Conservation (phyloP, 2,113 vertebrate genomes). For the Pteropus alecto region DNA sequence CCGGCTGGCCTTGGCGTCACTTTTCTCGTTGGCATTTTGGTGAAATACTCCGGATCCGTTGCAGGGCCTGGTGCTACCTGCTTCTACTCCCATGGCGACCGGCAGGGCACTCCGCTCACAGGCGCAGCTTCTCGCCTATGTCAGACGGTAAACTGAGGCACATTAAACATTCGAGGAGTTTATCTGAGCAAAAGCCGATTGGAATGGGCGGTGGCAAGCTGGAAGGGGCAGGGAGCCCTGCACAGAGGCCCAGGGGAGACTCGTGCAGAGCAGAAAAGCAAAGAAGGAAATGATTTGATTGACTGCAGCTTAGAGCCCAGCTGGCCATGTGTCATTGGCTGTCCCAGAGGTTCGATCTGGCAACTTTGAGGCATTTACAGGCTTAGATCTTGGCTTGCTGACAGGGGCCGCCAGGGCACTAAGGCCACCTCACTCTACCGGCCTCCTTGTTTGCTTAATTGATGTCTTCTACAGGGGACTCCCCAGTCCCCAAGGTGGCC, state of each 20-base stretch:
- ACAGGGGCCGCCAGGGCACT: accelerated
- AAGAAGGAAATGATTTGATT: accelerated
- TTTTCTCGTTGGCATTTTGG: background rate
- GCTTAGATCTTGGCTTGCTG: too few relatives aligned
- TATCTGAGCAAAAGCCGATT: background rate
- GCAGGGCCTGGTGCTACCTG: background rate
- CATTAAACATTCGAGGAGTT: background rate
- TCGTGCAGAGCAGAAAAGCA: accelerated
- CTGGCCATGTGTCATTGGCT: accelerated
- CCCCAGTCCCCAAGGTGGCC: background rate
- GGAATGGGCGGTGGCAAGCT: accelerated
- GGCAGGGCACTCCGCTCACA: accelerated
- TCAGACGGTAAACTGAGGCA: background rate
- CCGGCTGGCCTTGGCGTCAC: background rate
- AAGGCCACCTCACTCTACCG: accelerated
- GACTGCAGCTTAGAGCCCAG: background rate
- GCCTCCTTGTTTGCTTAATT: background rate
- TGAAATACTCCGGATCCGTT: background rate
- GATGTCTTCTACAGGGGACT: background rate
- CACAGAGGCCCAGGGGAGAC: background rate
- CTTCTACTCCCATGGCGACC: accelerated
- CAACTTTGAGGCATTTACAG: background rate
- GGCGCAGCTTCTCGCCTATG: background rate
- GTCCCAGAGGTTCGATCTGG: background rate
- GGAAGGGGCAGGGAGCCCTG: background rate